A percentile compares a stretch with the other conserved stretches of the same genome.
These are phyloP conservation scores for Piprites chloris DNA, from an alignment of 2,113 vertebrate species.

Conservation along the genomic window DNA sequence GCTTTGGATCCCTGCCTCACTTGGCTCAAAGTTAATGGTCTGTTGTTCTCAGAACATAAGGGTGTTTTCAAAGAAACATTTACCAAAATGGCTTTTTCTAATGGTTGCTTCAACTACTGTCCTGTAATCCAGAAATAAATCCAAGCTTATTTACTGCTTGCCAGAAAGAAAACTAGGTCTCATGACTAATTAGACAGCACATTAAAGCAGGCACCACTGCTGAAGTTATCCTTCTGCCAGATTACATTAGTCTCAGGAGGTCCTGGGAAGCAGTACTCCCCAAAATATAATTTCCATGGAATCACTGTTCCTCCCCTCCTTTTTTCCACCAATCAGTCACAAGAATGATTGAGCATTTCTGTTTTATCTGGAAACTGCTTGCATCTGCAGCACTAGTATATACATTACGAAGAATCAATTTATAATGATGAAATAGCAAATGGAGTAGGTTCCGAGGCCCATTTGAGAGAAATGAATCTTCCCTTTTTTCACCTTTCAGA, in stretches of 20 bases:
- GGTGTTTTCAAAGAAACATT: background rate
- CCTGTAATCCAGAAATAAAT: background rate
- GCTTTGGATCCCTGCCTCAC: background rate
- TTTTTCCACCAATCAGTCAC: background rate
- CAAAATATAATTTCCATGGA: background rate
- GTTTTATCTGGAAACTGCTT: conserved; percentile 2
- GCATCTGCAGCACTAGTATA: background rate
- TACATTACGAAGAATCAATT: background rate
- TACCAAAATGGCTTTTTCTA: background rate
- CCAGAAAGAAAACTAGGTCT: background rate
- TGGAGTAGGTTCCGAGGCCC: background rate
- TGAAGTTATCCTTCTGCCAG: background rate
- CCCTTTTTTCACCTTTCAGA: background rate
- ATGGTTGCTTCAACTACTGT: background rate
- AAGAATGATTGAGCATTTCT: background rate
- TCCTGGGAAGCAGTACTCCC: background rate
- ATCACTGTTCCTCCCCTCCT: fast-evolving
- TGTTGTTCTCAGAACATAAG: background rate
- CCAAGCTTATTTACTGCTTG: background rate
- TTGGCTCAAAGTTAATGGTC: fast-evolving
- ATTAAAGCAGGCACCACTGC: background rate
- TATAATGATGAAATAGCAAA: background rate
- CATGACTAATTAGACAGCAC: background rate
- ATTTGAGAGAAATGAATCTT: background rate
- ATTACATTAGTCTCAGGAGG: background rate